Evolutionary conservation across 2,797 vertebrate species (phyloP).

Genomic region (Chloroceryle inda): DNA sequence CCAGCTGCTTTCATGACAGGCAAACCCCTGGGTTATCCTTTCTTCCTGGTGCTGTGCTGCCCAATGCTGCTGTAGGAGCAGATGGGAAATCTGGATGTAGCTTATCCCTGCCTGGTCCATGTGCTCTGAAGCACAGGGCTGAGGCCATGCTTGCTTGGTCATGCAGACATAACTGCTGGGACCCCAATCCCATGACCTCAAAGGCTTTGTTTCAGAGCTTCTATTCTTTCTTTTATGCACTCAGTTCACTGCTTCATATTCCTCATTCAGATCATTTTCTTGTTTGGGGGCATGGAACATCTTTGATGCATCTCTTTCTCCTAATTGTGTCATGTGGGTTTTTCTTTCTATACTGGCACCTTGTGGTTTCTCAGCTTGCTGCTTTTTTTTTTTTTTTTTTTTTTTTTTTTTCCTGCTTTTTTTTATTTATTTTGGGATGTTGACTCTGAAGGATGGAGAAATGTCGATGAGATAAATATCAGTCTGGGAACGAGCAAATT

Average conservation of each 20-base stretch:
- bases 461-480: slow-evolving; percentile 50
- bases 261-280: slow-evolving; percentile 30
- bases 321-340: background rate
- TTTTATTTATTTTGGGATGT: background rate
- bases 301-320: slow-evolving; percentile 31
- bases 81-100: background rate
- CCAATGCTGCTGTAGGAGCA: background rate
- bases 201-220: slow-evolving; percentile 66
- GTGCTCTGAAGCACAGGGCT: background rate
- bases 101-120: background rate
- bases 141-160: slow-evolving; percentile 60
- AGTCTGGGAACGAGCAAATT: slow-evolving; percentile 41
- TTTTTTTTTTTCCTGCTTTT: background rate
- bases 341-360: background rate
- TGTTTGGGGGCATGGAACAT: background rate
- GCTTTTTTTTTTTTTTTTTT: background rate
- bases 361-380: background rate
- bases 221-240: slow-evolving; percentile 56
- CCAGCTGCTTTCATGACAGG: background rate
- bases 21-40: background rate
- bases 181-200: slow-evolving; percentile 68
- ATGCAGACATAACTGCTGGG: slow-evolving; percentile 63
- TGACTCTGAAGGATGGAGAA: slow-evolving; percentile 3
- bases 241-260: slow-evolving; percentile 51
- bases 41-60: background rate